Evolutionary conservation across 2,797 vertebrate genomes (phyloP).

Genomic region (Podargus strigoides): DNA sequence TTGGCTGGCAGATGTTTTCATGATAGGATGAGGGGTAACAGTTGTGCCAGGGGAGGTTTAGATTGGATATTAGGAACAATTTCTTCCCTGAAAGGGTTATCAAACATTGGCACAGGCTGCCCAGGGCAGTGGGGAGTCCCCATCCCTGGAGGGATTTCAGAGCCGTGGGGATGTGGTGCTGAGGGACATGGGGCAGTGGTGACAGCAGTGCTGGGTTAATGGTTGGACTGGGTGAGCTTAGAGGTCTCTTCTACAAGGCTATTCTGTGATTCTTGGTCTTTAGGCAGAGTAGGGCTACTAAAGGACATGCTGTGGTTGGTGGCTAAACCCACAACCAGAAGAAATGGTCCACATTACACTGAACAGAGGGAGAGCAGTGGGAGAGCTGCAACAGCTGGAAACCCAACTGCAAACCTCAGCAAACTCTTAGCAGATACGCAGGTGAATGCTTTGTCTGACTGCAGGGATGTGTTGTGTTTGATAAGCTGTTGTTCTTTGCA

Average conservation of each 20-base stretch:
- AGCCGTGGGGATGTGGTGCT: too few species aligned
- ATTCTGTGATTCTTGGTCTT: neutral
- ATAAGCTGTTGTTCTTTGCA: neutral
- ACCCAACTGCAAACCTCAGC: neutral
- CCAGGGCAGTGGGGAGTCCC: too few species aligned
- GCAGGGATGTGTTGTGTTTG: neutral
- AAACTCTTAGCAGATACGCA: rapidly evolving
- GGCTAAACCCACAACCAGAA: neutral
- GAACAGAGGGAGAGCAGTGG: neutral
- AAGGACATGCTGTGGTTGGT: neutral
- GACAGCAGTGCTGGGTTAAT: too few species aligned
- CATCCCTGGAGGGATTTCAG: too few species aligned
- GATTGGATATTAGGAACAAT: too few species aligned
- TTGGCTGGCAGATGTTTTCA: neutral
- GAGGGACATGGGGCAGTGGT: too few species aligned
- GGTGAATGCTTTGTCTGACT: neutral
- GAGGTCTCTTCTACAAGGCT: too few species aligned
- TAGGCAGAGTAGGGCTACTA: neutral
- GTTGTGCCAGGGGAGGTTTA: too few species aligned
- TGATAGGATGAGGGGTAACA: too few species aligned
- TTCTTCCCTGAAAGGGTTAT: too few species aligned
- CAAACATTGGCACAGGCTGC: too few species aligned
- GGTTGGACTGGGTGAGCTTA: too few species aligned
- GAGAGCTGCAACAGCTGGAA: neutral
- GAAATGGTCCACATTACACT: neutral